Conservation (phyloP, 2,888 invertebrate species). For the Amorpha juglandis region DNA sequence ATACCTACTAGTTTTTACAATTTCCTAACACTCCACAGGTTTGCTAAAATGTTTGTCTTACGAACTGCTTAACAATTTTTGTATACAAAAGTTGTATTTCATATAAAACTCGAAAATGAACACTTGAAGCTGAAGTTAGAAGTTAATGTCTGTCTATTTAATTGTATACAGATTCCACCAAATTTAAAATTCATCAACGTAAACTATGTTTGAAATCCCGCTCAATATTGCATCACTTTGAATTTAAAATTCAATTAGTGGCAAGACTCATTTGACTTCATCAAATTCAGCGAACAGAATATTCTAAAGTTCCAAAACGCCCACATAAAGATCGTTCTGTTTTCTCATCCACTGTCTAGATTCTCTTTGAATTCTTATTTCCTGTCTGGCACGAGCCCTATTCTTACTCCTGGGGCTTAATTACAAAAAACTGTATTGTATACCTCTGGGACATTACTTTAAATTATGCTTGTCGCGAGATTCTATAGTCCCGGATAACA, state of each 20-base stretch:
- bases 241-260: not conserved
- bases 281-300: not conserved
- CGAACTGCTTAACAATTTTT: too few species aligned
- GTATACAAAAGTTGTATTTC: too few species aligned
- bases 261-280: not conserved
- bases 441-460: constrained; percentile 23
- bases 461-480: constrained; percentile 19
- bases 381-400: constrained; percentile 19
- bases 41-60: too few species aligned
- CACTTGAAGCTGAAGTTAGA: too few species aligned
- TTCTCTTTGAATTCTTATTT: constrained; percentile 19
- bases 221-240: not conserved
- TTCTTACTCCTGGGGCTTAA: constrained; percentile 21
- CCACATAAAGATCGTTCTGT: not conserved
- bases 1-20: too few species aligned
- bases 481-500: not conserved
- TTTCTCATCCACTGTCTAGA: not conserved
- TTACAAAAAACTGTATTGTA: constrained; percentile 22
- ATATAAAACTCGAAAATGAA: too few species aligned
- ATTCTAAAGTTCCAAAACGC: constrained; percentile 13
- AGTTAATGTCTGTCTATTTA: too few species aligned
- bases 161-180: too few species aligned
- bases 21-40: too few species aligned
- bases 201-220: not conserved
- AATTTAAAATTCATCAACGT: too few species aligned